Evolutionary conservation across 2,888 invertebrate species (phyloP).

Genomic region (Loripinus fragilis): DNA sequence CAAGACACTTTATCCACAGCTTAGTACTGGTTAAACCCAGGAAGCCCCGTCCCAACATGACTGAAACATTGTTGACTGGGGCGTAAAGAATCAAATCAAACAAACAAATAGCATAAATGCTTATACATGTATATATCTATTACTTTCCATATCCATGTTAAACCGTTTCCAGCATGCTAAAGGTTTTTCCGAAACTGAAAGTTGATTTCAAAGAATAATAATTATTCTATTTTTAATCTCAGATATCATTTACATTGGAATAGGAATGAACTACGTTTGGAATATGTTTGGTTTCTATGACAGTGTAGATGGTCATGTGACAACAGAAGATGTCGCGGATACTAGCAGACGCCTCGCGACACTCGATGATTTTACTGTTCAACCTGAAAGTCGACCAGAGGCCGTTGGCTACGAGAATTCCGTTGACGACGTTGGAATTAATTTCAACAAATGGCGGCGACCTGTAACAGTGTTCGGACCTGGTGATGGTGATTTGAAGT

Average conservation of each 20-base stretch:
- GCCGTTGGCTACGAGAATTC: background rate
- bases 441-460: slow-evolving; percentile 7
- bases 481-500: background rate
- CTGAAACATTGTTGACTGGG: too few species aligned
- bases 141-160: too few species aligned
- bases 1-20: too few species aligned
- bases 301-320: background rate
- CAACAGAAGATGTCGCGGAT: background rate
- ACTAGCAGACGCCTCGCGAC: background rate
- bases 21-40: too few species aligned
- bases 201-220: background rate
- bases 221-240: too few species aligned
- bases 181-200: background rate
- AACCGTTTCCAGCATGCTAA: too few species aligned
- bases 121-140: too few species aligned
- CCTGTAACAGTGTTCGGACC: background rate
- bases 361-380: background rate
- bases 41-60: too few species aligned
- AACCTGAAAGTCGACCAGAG: background rate
- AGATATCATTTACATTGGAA: too few species aligned
- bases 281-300: background rate
- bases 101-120: too few species aligned
- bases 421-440: slow-evolving; percentile 9
- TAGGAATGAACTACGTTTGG: too few species aligned
- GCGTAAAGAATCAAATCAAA: too few species aligned